Evolutionary conservation across 2,113 vertebrate genomes (phyloP).

Genomic region (Damaliscus lunatus): DNA sequence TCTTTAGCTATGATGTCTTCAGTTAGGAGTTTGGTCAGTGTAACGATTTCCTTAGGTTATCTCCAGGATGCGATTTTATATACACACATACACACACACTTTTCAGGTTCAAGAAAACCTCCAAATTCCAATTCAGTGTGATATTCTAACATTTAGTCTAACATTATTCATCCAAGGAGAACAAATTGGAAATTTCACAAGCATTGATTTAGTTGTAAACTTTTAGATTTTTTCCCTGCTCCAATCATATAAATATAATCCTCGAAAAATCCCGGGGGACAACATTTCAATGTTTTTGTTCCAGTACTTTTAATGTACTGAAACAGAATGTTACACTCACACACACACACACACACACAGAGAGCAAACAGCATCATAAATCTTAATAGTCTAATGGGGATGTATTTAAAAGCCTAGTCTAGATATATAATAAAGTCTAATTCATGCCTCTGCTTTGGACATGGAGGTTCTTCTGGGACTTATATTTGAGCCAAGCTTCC

Average conservation of each 20-base stretch:
- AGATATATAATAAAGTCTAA: background rate
- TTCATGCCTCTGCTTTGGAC: background rate
- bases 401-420: background rate
- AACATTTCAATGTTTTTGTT: slow-evolving; percentile 32
- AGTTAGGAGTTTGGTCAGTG: background rate
- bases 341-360: background rate
- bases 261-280: background rate
- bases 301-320: background rate
- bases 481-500: background rate
- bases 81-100: background rate
- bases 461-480: background rate
- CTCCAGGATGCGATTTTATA: background rate
- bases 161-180: background rate
- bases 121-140: background rate
- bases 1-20: background rate
- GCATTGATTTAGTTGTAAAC: background rate
- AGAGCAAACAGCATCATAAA: background rate
- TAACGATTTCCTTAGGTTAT: slow-evolving; percentile 6
- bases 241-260: background rate
- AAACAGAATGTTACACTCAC: background rate
- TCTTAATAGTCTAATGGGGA: background rate
- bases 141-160: background rate
- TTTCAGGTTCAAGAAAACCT: background rate
- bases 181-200: background rate
- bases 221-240: background rate